These are phyloP conservation scores for Sardinella longiceps DNA, from an alignment of 2,797 vertebrate species.

Conservation along the genomic window DNA sequence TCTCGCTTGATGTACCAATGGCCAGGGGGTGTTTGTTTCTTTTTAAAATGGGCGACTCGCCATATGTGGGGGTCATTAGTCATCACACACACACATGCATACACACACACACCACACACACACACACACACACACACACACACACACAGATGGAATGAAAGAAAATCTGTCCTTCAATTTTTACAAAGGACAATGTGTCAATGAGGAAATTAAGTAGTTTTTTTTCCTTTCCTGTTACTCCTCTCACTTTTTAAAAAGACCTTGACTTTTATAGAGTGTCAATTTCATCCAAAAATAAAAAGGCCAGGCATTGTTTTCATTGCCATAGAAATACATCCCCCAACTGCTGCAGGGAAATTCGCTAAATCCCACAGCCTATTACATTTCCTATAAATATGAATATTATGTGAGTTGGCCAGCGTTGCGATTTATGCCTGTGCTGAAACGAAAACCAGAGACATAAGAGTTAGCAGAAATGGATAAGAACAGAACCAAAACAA, in stretches of 20 bases:
- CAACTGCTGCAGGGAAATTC: slow-evolving; percentile 37
- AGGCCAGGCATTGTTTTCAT: slow-evolving; percentile 48
- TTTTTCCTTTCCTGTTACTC: slow-evolving; percentile 56
- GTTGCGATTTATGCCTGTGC: not conserved
- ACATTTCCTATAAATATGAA: slow-evolving; percentile 40
- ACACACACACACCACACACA: slow-evolving; percentile 9
- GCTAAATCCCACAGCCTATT: slow-evolving; percentile 39
- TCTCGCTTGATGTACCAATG: slow-evolving; percentile 57
- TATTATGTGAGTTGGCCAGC: slow-evolving; percentile 27
- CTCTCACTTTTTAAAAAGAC: slow-evolving; percentile 68
- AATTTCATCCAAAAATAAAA: slow-evolving; percentile 63
- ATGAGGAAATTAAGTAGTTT: slow-evolving; percentile 77
- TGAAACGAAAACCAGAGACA: slow-evolving; percentile 13
- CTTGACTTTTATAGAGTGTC: slow-evolving; percentile 77
- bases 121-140: slow-evolving; percentile 25
- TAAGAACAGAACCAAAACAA: not conserved
- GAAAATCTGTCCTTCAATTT: slow-evolving; percentile 69
- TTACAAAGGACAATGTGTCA: slow-evolving; percentile 78
- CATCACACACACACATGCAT: slow-evolving; percentile 60
- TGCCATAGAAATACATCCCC: slow-evolving; percentile 43
- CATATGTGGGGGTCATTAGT: slow-evolving; percentile 81
- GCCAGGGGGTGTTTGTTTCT: slow-evolving; percentile 80
- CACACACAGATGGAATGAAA: slow-evolving; percentile 34
- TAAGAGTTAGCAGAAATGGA: not conserved
- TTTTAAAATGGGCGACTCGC: slow-evolving; percentile 75